These are phyloP conservation scores for Pedetes capensis DNA, from an alignment of 2,113 vertebrate genomes.

Conservation along the genomic window DNA sequence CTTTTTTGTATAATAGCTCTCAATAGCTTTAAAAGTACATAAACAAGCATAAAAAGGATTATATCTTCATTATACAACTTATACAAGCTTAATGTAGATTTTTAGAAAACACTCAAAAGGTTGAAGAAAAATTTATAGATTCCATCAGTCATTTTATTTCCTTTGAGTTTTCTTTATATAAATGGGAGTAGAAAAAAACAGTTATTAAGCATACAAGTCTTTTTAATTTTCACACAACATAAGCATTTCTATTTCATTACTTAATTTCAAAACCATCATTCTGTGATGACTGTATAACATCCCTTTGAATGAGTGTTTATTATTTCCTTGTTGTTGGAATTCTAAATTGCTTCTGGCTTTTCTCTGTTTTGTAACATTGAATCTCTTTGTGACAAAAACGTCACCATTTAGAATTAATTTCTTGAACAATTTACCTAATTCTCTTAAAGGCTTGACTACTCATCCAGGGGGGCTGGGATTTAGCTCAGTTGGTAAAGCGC, in stretches of 20 bases:
- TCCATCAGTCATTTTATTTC: not conserved
- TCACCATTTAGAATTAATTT: constrained; percentile 40
- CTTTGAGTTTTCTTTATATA: not conserved
- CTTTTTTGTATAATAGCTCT: not conserved
- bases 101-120: not conserved
- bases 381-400: not conserved
- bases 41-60: not conserved
- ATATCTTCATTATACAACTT: not conserved
- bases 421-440: not conserved
- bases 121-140: not conserved
- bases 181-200: not conserved
- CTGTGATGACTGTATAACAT: not conserved
- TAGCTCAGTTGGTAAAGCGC: too few relatives aligned
- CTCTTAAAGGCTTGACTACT: not conserved
- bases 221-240: not conserved
- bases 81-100: not conserved
- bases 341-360: not conserved
- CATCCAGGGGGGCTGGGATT: too few relatives aligned
- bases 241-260: not conserved
- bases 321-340: not conserved
- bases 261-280: not conserved
- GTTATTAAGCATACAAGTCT: not conserved
- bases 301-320: not conserved
- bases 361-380: not conserved
- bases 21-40: not conserved